phyloP scores from a whole-genome alignment of 2,888 invertebrate genomes.

The Caenorhabditis uteleia region DNA sequence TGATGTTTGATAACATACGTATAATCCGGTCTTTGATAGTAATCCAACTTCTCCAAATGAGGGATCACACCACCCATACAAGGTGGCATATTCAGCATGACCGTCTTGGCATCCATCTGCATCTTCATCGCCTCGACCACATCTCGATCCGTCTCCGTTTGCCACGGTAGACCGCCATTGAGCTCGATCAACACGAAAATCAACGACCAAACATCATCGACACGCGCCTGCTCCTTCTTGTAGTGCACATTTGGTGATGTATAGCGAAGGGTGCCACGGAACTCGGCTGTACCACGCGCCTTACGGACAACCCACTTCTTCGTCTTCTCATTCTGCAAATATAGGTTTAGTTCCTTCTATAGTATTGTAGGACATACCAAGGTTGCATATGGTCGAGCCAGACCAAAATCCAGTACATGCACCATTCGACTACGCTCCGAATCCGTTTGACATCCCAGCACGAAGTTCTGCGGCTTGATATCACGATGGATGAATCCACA shows the following conservation, averaged over 20 bases:
- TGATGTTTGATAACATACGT: conserved; percentile 8
- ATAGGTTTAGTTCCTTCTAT: neutral
- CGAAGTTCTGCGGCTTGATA: conserved; percentile 56
- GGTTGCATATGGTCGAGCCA: conserved; percentile 39
- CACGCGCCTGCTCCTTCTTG: conserved; percentile 51
- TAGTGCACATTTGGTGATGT: conserved; percentile 57
- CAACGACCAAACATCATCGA: conserved; percentile 43
- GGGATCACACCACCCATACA: conserved; percentile 25
- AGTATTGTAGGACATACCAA: conserved; percentile 10
- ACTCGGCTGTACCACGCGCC: conserved; percentile 59
- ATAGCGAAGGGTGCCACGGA: conserved; percentile 64
- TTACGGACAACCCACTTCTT: conserved; percentile 41
- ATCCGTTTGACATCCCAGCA: conserved; percentile 54
- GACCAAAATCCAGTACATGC: conserved; percentile 51
- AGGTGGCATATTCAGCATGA: conserved; percentile 51
- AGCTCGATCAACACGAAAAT: conserved; percentile 70
- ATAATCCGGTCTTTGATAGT: conserved; percentile 56
- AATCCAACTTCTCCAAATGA: conserved; percentile 44
- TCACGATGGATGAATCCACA: conserved; percentile 51
- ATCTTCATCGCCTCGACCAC: conserved; percentile 48
- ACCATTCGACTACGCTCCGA: conserved; percentile 36
- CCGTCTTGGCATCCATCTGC: conserved; percentile 34
- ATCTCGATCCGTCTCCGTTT: conserved; percentile 43
- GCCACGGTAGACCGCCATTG: conserved; percentile 74
- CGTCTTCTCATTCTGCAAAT: conserved; percentile 15